Conservation (phyloP, 2,888 invertebrate genomes). For the Caenorhabditis parvicauda region DNA sequence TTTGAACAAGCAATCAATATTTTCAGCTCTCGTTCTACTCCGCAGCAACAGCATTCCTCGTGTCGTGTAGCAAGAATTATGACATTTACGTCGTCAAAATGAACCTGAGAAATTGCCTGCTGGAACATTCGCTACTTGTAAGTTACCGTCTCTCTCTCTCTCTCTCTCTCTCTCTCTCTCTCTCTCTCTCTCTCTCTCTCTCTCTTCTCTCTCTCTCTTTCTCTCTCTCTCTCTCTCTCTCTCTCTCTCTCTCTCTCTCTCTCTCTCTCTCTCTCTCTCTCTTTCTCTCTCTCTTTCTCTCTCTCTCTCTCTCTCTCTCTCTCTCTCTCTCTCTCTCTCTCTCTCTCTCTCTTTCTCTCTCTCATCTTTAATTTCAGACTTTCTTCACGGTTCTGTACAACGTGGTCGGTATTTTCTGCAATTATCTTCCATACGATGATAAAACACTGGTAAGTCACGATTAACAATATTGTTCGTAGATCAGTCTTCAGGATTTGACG, state of each 20-base stretch:
- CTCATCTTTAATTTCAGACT: constrained; percentile 9
- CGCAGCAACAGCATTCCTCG: constrained; percentile 49
- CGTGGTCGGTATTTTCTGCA: constrained; percentile 16
- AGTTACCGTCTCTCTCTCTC: background rate
- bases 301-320: too few relatives aligned
- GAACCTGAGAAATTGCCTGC: constrained; percentile 40
- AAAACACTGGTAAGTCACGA: background rate
- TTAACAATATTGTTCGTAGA: background rate
- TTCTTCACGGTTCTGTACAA: constrained; percentile 18
- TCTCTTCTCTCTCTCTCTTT: too few relatives aligned
- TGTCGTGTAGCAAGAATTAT: constrained; percentile 55
- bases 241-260: too few relatives aligned
- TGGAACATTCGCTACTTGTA: constrained; percentile 51
- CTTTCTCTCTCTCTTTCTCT: too few relatives aligned
- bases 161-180: too few relatives aligned
- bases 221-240: too few relatives aligned
- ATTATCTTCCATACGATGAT: constrained; percentile 14
- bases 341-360: too few relatives aligned
- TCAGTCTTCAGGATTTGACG: background rate
- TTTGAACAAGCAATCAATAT: too few relatives aligned
- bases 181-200: too few relatives aligned
- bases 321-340: too few relatives aligned
- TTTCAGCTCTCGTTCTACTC: constrained; percentile 55
- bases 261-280: too few relatives aligned
- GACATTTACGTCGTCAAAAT: constrained; percentile 48